Evolutionary conservation across 2,888 invertebrate species (phyloP), one percentile per base, ranked within the genome.

Genomic region (Brachylomia viminalis): DNA sequence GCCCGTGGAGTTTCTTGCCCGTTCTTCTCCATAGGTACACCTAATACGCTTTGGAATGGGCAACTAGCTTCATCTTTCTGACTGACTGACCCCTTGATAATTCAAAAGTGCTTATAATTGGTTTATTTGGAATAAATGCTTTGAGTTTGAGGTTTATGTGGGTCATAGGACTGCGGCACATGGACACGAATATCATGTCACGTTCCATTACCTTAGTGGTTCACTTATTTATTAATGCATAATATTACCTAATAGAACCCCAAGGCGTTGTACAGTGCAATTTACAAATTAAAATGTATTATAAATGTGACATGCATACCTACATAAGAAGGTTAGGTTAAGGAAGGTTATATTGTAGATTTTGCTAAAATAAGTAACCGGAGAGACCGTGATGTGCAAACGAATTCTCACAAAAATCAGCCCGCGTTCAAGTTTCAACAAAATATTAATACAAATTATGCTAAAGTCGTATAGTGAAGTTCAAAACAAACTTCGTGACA

Each of bases 401-500:
- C 1, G 13, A 20, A 20, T n/a, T n/a, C 38, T n/a, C 11, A 62
- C 20, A 33, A 47, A 65, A n/a, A 65, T 38, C 30, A 10, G 15
- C 17, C 7, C 27, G 13, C 7, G 11, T 45, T n/a, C 33, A 33
- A 49, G 7, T 15, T 6, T 6, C 30, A 72, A 64, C 49, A 64
- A 52, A 58, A 52, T 59, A 72, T 62, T 42, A 79, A 73, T 62
- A 30, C 27, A 62, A 79, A 58, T 74, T 27, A 33, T 52, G 47
- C 17, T 52, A 52, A 52, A 77, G 33, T 65, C 61, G 20, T 61
- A 52, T 59, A 72, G 42, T 45, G 33, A 49, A 74, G 13, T 72
- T 69, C 56, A 27, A 69, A 79, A 75, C 45, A 72, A 82, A 66
- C 49, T 72, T 75, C 66, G 33, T 76, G 47, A 58, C 42, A 52